A percentile compares a stretch with the other conserved stretches of the same genome.
Evolutionary conservation across 2,888 invertebrate species (phyloP).

Genomic region (Tenthredo livida): DNA sequence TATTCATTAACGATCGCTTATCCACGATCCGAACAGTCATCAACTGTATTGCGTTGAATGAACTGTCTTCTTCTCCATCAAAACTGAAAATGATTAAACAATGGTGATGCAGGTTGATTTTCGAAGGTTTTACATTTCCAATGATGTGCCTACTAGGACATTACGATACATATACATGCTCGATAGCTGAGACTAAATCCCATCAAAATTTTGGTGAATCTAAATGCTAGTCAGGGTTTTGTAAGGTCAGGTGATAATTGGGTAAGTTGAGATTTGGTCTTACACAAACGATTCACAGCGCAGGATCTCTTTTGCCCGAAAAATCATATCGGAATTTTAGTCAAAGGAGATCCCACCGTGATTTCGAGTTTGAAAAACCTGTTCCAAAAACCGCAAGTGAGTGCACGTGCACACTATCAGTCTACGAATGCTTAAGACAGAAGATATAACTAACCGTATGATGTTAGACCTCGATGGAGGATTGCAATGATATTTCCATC

Average conservation of each 20-base stretch:
- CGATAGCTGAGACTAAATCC: slow-evolving; percentile 19
- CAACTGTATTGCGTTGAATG: background rate
- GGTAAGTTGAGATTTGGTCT: background rate
- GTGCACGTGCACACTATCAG: slow-evolving; percentile 49
- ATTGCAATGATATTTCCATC: slow-evolving; percentile 30
- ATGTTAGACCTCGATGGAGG: slow-evolving; percentile 32
- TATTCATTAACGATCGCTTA: slow-evolving; percentile 4
- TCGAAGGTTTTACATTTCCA: slow-evolving; percentile 34
- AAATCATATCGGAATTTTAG: background rate
- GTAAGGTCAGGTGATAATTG: background rate
- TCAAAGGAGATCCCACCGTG: background rate
- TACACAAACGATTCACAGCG: background rate
- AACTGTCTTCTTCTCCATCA: background rate
- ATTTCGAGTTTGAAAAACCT: slow-evolving; percentile 25
- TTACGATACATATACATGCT: slow-evolving; percentile 33
- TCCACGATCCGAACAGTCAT: background rate
- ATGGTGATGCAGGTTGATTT: slow-evolving; percentile 27
- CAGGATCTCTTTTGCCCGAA: background rate
- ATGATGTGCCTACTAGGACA: slow-evolving; percentile 44
- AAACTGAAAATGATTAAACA: slow-evolving; percentile 15
- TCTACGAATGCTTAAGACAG: slow-evolving; percentile 53
- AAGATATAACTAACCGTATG: slow-evolving; percentile 48
- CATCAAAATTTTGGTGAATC: slow-evolving; percentile 21
- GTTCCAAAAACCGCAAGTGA: slow-evolving; percentile 28
- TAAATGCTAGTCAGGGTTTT: slow-evolving; percentile 6